Conservation (phyloP, 37 sponge, comb jelly and placozoan genomes). For the Petrosia ficiformis region DNA sequence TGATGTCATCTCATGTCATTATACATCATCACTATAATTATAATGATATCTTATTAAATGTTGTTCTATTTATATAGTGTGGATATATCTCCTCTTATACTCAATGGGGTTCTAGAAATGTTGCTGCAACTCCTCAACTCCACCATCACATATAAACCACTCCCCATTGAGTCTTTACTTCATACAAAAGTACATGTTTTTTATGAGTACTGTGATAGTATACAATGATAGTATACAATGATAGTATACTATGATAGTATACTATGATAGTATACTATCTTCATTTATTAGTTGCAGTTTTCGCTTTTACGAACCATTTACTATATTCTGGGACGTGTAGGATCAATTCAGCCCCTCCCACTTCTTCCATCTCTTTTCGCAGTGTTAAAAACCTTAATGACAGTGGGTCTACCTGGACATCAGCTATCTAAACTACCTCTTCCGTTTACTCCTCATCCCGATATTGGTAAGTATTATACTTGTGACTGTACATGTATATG, state of each 20-base stretch:
- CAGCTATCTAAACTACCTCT: neutral
- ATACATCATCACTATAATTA: too few species aligned
- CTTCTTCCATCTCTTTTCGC: slow-evolving; percentile 34
- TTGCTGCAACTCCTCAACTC: neutral
- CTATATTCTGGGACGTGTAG: slow-evolving; percentile 3
- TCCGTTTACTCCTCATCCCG: neutral
- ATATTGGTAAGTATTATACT: neutral
- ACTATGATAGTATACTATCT: too few species aligned
- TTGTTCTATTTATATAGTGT: too few species aligned
- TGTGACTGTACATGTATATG: too few species aligned
- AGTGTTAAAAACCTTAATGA: slow-evolving; percentile 31
- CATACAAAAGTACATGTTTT: neutral
- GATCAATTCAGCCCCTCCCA: neutral
- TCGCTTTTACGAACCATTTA: slow-evolving; percentile 28
- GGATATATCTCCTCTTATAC: too few species aligned
- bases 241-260: too few species aligned
- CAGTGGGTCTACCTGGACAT: slow-evolving; percentile 45
- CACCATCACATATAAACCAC: neutral
- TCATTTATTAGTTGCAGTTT: slow-evolving; percentile 16
- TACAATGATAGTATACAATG: too few species aligned
- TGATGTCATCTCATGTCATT: too few species aligned
- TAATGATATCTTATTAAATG: too few species aligned
- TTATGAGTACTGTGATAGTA: neutral
- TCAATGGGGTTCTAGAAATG: neutral
- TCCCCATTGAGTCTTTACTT: neutral